Base-by-base conservation (phyloP, 2,888 invertebrate genomes). In the Drosophila paramelanica region DNA sequence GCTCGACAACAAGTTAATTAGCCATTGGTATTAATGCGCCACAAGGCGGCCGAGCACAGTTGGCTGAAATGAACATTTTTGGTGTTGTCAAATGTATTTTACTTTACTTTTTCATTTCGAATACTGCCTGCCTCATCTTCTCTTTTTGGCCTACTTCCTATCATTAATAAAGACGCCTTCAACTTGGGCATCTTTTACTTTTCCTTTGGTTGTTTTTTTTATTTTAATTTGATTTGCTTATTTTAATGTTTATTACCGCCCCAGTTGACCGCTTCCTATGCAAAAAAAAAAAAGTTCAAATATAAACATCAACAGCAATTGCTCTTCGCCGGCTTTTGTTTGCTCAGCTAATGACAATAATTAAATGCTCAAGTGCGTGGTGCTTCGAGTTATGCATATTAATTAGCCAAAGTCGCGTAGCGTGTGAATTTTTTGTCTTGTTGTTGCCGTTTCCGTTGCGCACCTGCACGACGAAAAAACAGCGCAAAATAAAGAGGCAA, bases 1-100 rank as follows among this genome's bases (percentile, higher is more conserved):
- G 80, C 86, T 86, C 81, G 81, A 80, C 88, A 88, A 84, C 87
- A 84, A 88, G 84, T 88, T 88, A 88, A 88, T 88, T 88, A 87
- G 87, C 78, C 84, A 71, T 77, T 70, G 79, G 79, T 65, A 81
- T 88, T 87, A 88, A 80, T 67, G 85, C 76, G 70, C 60, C 66
- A 67, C 57, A 51, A 57, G 58, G 76, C 67, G 58, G 60, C 41
- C 57, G 45, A 65, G 4, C 11, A 61, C 80, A 85, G 77, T 82
- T 82, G 82, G 77, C 64, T 77, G 64, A 81, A 70, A 79, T 58
- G 58, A 69, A 75, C 69, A 77, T 81, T 78, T 80, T 79, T 74
- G 67, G 64, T 73, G 75, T 86, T 83, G 86, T 83, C 83, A 86
- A 83, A 81, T 79, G 83, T 67, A 67, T 77, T 81, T 72, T 25